phyloP scores from a whole-genome alignment of 1,140 invertebrate species.

The Apis mellifera region DNA sequence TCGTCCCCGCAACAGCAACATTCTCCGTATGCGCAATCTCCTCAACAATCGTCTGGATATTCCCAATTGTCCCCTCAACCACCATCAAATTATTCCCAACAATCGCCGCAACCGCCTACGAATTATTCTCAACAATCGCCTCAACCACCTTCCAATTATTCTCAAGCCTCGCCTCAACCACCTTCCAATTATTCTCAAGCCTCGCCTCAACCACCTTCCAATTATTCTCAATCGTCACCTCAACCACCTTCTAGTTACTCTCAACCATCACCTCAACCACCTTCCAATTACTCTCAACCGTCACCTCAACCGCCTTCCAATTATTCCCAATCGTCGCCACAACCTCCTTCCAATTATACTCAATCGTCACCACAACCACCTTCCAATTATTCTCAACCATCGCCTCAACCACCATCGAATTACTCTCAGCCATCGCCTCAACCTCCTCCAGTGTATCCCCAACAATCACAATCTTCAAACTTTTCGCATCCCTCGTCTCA shows the following conservation, averaged over 20 bases:
- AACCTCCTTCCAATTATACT: constrained; percentile 64
- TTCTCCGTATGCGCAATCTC: constrained; percentile 73
- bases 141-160: constrained; percentile 68
- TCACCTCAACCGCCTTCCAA: constrained; percentile 70
- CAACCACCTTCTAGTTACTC: constrained; percentile 60
- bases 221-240: constrained; percentile 72
- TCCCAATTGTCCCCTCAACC: constrained; percentile 72
- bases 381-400: constrained; percentile 63
- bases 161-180: constrained; percentile 67
- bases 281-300: constrained; percentile 71
- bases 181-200: constrained; percentile 68
- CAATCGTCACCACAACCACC: constrained; percentile 69
- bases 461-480: constrained; percentile 49
- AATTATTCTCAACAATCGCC: constrained; percentile 72
- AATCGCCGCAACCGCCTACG: constrained; percentile 64
- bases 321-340: constrained; percentile 67
- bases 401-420: constrained; percentile 66
- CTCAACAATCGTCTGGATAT: constrained; percentile 70
- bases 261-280: constrained; percentile 68
- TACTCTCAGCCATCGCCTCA: constrained; percentile 73
- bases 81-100: constrained; percentile 69
- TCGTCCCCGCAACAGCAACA: constrained; percentile 67
- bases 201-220: constrained; percentile 69
- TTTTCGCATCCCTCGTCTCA: constrained; percentile 69
- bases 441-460: constrained; percentile 63